Percentiles rank a stretch among this genome's conserved stretches.
Evolutionary conservation across 1,140 invertebrate species (phyloP).

Genomic region (Lucilia cuprina): DNA sequence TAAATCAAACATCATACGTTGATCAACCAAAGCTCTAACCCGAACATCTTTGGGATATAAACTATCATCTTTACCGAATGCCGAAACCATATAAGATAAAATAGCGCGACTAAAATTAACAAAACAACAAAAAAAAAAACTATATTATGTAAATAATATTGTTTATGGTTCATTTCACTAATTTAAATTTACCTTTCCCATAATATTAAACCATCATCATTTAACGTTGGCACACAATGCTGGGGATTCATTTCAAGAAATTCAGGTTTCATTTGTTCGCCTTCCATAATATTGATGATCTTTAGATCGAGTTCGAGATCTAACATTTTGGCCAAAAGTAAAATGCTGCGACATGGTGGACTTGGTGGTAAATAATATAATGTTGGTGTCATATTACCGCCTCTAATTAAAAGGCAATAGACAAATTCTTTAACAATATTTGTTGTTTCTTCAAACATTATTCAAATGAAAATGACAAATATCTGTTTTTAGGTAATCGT

Average conservation of each 20-base stretch:
- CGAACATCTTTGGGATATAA: conserved; percentile 75
- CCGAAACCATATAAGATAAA: conserved; percentile 72
- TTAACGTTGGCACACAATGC: conserved; percentile 74
- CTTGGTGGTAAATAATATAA: conserved; percentile 68
- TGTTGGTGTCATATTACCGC: conserved; percentile 65
- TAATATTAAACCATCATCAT: conserved; percentile 71
- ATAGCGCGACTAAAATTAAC: conserved; percentile 70
- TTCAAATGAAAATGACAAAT: conserved; percentile 16
- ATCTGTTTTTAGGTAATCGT: background rate
- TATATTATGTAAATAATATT: background rate
- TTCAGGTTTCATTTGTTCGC: conserved; percentile 66
- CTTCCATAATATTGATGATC: conserved; percentile 64
- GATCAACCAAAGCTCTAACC: conserved; percentile 73
- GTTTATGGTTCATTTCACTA: background rate
- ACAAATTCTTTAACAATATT: conserved; percentile 62
- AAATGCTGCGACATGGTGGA: conserved; percentile 66
- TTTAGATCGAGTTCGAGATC: conserved; percentile 66
- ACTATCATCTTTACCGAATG: conserved; percentile 71
- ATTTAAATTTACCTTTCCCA: conserved; percentile 66
- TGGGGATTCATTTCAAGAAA: conserved; percentile 70
- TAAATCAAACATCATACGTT: conserved; percentile 76
- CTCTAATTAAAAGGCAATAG: conserved; percentile 60
- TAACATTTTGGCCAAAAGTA: conserved; percentile 66
- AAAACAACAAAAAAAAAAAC: conserved; percentile 17
- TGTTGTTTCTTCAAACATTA: conserved; percentile 38